phyloP scores from a whole-genome alignment of 2,113 vertebrate species.

The Labeo rohita region DNA sequence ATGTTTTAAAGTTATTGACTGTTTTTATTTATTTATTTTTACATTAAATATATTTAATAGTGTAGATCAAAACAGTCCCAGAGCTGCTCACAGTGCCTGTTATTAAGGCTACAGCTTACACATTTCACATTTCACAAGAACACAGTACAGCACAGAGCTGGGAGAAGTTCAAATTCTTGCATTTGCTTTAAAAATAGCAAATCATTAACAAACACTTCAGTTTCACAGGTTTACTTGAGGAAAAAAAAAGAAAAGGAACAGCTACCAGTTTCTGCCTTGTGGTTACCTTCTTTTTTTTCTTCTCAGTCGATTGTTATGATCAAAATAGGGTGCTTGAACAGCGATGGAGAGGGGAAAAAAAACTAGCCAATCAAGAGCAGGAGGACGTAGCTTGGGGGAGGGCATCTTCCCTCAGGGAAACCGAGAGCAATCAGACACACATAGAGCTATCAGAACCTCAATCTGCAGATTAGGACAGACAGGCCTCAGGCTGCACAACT shows the following conservation, averaged over 20 bases:
- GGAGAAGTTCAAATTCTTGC: neutral
- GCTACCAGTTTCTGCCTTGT: neutral
- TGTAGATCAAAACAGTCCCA: neutral
- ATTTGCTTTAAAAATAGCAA: slow-evolving; percentile 22
- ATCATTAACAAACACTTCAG: neutral
- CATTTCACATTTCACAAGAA: neutral
- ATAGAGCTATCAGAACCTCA: slow-evolving; percentile 54
- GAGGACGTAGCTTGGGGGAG: neutral
- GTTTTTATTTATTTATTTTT: slow-evolving; percentile 14
- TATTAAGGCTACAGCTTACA: slow-evolving; percentile 8
- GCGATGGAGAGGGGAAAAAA: neutral
- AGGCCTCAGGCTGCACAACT: slow-evolving; percentile 39
- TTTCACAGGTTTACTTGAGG: slow-evolving; percentile 2
- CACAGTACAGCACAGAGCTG: neutral
- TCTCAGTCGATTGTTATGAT: slow-evolving; percentile 14
- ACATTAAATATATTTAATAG: neutral
- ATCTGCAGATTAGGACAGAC: slow-evolving; percentile 56
- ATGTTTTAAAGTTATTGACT: slow-evolving; percentile 11
- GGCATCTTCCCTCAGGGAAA: neutral
- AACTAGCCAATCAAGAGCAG: slow-evolving; percentile 43
- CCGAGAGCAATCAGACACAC: slow-evolving; percentile 50
- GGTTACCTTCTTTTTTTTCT: neutral
- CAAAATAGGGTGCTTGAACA: slow-evolving; percentile 38
- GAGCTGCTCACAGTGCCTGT: neutral
- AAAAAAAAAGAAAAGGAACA: neutral